Base-by-base conservation (phyloP, 2,113 vertebrate genomes). In the Cololabis saira region DNA sequence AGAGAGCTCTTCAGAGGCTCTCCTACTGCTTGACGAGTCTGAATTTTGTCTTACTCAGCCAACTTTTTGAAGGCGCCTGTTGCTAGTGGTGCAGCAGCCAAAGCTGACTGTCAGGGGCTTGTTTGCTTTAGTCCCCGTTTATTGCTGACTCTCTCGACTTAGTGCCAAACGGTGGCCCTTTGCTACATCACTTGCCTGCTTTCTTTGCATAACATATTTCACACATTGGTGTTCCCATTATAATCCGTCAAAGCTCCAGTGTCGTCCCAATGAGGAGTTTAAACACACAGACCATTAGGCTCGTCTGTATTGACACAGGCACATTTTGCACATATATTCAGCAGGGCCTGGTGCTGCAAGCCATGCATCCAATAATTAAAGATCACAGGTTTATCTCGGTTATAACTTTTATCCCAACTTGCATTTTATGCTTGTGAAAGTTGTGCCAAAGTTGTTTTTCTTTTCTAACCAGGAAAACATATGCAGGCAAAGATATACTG, bases 131-230 rank as follows among this genome's bases (percentile, higher is more conserved):
- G 47, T 54, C 67, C 53, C 61, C 56, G 21, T 75, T 84, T 85
- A 78, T 52, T 89, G 86, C 88, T 91, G 88, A 90, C 84, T 83
- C 83, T 77, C 71, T 74, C 19, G 50, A 82, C 80, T 85, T 81
- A 67, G 61, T 87, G 84, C 87, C 87, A 90, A 87, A 83, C 42
- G 63, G 21, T 68, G 82, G 72, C 66, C 63, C 76, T 81, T 72
- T 64, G 76, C 80, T 70, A 47, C 83, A 83, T 74, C 80, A 76
- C 69, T 71, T 59, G 61, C 77, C 77, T 84, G 75, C 74, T 88
- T 89, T 86, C 84, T 90, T 87, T 87, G 79, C 81, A 81, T 81
- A 87, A 87, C 84, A 88, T 90, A 86, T 91, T 93, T 93, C 88
- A 91, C 91, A 90, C 83, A 84, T 84, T 90, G 83, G 64, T 85